These are phyloP conservation scores for Cryptocephalus primarius DNA, from an alignment of 2,888 invertebrate species.

Conservation along the genomic window DNA sequence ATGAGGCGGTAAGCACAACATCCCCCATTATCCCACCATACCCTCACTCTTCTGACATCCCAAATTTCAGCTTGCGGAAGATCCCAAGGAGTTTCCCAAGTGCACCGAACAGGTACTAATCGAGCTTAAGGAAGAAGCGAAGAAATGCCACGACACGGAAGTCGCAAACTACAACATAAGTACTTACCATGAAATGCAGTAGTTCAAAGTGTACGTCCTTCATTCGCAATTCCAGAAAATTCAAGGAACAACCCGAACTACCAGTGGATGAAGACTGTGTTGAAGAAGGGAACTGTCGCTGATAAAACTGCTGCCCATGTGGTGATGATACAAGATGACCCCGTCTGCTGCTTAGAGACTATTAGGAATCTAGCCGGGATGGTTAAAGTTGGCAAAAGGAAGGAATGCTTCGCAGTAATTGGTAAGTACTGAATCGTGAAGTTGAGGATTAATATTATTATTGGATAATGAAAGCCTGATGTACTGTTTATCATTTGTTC, in stretches of 20 bases:
- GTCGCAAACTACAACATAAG: conserved; percentile 51
- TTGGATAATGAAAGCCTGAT: too few relatives aligned
- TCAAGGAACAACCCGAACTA: conserved; percentile 51
- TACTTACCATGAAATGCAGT: conserved; percentile 26
- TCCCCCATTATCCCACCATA: background rate
- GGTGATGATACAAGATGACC: conserved; percentile 70
- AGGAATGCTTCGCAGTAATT: conserved; percentile 56
- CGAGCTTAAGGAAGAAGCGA: conserved; percentile 53
- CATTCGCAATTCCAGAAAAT: conserved; percentile 36
- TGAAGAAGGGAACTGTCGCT: conserved; percentile 69
- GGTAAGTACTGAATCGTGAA: conserved; percentile 36
- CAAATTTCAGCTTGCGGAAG: conserved; percentile 39
- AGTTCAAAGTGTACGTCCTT: too few relatives aligned
- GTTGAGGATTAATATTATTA: too few relatives aligned
- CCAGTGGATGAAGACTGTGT: conserved; percentile 68
- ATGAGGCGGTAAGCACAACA: conserved; percentile 42
- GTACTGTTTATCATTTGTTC: too few relatives aligned
- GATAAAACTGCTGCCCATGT: conserved; percentile 82
- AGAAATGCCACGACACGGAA: conserved; percentile 54
- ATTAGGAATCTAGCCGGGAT: conserved; percentile 61
- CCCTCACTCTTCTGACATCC: background rate
- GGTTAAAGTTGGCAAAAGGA: conserved; percentile 69
- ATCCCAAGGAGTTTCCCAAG: conserved; percentile 36
- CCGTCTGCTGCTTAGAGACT: conserved; percentile 63
- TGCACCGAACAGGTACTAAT: conserved; percentile 45